Evolutionary conservation across 2,113 vertebrate species (phyloP).

Genomic region (Embiotoca jacksoni): DNA sequence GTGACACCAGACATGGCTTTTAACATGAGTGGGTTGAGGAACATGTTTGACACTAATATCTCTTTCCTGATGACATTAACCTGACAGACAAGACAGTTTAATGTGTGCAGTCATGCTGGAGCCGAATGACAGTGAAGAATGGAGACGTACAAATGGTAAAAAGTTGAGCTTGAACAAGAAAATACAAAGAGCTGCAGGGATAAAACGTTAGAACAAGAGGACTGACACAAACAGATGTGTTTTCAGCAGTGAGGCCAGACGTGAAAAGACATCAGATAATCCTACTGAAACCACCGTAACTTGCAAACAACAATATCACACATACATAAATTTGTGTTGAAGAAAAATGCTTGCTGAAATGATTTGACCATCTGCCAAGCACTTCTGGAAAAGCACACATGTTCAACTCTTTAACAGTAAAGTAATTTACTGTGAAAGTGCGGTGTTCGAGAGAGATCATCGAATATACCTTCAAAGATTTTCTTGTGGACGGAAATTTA

Average conservation of each 20-base stretch:
- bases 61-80: slow-evolving; percentile 55
- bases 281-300: background rate
- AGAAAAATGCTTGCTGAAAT: background rate
- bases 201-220: background rate
- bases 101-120: slow-evolving; percentile 35
- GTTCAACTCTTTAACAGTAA: no score
- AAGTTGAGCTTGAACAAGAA: slow-evolving; percentile 15
- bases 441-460: no score
- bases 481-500: background rate
- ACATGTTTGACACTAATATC: slow-evolving; percentile 58
- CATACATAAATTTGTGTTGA: background rate
- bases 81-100: slow-evolving; percentile 58
- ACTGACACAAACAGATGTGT: slow-evolving; percentile 10
- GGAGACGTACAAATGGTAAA: slow-evolving; percentile 27
- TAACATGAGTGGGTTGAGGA: slow-evolving; percentile 49
- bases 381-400: no score
- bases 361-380: background rate
- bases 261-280: background rate
- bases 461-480: background rate
- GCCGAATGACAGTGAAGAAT: slow-evolving; percentile 45
- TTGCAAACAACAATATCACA: background rate
- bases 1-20: slow-evolving; percentile 19
- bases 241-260: slow-evolving; percentile 14
- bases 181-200: slow-evolving; percentile 21
- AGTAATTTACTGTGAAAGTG: no score